Conservation (phyloP, 2,888 invertebrate genomes). For the Conchocele bisecta region DNA sequence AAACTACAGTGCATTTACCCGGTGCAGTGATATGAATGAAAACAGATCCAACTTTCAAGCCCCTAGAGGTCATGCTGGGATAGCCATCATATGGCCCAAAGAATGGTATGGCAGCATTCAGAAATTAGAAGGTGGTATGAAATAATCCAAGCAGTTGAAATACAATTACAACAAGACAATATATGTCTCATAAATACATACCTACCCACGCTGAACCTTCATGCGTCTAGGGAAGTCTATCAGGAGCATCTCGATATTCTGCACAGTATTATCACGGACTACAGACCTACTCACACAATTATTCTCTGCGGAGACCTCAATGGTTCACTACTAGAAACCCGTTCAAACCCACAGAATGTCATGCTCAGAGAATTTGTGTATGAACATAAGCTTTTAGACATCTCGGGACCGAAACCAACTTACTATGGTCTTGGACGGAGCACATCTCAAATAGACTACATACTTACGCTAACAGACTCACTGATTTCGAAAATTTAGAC, state of each 20-base stretch:
- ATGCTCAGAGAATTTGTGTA: neutral
- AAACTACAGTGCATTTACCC: neutral
- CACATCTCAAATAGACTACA: neutral
- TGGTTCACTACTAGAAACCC: neutral
- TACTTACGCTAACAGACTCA: neutral
- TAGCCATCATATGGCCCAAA: neutral
- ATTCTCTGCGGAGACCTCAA: neutral
- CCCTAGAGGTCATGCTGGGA: neutral
- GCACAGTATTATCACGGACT: neutral
- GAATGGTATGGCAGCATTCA: neutral
- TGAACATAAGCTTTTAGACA: neutral
- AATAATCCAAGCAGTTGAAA: neutral
- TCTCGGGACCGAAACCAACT: neutral
- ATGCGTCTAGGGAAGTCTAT: neutral
- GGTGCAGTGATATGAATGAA: neutral
- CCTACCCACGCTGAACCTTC: neutral
- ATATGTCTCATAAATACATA: conserved; percentile 4
- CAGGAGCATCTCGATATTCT: neutral
- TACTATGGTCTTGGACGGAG: neutral
- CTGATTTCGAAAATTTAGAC: neutral
- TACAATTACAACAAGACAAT: neutral
- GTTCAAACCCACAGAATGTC: neutral
- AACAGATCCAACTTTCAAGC: conserved; percentile 1
- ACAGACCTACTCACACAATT: neutral
- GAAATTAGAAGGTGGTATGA: neutral